phyloP scores from a whole-genome alignment of 1,140 invertebrate genomes.

The Apis cerana region DNA sequence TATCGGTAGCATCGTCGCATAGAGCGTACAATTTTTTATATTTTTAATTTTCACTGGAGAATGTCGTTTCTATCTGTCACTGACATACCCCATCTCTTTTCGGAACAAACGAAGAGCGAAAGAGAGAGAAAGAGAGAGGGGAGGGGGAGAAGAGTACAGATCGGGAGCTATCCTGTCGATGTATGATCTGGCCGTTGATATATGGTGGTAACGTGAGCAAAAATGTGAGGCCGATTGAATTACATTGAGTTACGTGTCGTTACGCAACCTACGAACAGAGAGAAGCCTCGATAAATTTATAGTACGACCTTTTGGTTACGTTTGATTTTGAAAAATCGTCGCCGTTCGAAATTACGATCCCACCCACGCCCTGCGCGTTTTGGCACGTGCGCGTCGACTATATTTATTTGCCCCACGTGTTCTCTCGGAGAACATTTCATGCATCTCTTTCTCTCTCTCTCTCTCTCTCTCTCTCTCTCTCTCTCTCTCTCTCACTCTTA shows the following conservation, averaged over 20 bases:
- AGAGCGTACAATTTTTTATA: conserved; percentile 63
- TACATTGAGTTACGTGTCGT: conserved; percentile 69
- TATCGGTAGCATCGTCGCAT: conserved; percentile 46
- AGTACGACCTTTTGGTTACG: conserved; percentile 66
- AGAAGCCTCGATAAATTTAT: conserved; percentile 54
- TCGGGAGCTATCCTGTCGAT: conserved; percentile 51
- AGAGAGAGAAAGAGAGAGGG: background rate
- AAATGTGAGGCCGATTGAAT: conserved; percentile 70
- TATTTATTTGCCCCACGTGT: conserved; percentile 66
- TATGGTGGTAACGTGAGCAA: conserved; percentile 64
- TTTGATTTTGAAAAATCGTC: conserved; percentile 70
- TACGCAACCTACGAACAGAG: conserved; percentile 56
- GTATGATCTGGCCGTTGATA: conserved; percentile 65
- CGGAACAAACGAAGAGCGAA: background rate
- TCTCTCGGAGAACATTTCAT: conserved; percentile 9
- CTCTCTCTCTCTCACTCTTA: background rate
- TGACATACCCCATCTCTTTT: conserved; percentile 28
- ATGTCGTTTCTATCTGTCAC: conserved; percentile 65
- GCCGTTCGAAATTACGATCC: conserved; percentile 64
- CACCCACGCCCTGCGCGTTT: conserved; percentile 59
- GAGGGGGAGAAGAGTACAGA: conserved; percentile 25
- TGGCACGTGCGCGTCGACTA: conserved; percentile 63
- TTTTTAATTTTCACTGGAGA: conserved; percentile 64
- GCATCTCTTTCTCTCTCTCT: background rate
- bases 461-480: background rate